Base-by-base conservation (phyloP, 2,113 vertebrate species). In the Hippocampus barbouri region DNA sequence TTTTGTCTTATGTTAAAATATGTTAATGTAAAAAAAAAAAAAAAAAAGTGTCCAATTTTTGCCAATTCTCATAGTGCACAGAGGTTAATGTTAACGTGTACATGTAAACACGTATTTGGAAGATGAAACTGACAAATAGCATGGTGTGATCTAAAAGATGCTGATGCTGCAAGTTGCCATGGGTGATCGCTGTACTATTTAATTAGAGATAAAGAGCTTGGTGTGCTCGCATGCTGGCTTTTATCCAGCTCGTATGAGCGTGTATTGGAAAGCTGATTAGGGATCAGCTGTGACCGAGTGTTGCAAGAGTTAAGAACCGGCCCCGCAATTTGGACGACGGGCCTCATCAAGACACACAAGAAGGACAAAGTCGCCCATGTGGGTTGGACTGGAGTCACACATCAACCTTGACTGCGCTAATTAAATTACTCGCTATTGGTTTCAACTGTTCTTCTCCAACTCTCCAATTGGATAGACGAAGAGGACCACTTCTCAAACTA, bases 241-340 rank as follows among this genome's bases (percentile, higher is more conserved):
- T 84, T 64, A 85, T 83, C 85, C 86, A 86, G 82, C 82, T 85
- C 85, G 83, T 83, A 85, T 88, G 86, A 89, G 83, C 77, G 78
- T 66, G 62, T 34, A 81, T 83, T 79, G 72, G 74, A 88, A 90
- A 90, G 87, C 89, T 88, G 86, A 88, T 90, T 89, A 90, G 69
- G 86, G 85, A 76, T 89, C 81, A 87, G 73, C 16, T 57, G 73
- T 65, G 77, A 82, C 66, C 59, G 23, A 71, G 79, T 14, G 75
- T 72, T 40, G 79, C 4, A 66, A 72, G 74, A 56, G 67, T 56
- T 70, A 76, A 78, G 80, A 70, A 73, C 72, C 20, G 34, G 68
- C 56, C 57, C n/a, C 10, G 27, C 16, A 64, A 56, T 78, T 43
- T 56, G 4, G 38, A 84, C 80, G 75, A 74, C 83, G 10, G 0